phyloP scores from a whole-genome alignment of 2,797 vertebrate genomes.

The Paratrypauchen microcephalus region DNA sequence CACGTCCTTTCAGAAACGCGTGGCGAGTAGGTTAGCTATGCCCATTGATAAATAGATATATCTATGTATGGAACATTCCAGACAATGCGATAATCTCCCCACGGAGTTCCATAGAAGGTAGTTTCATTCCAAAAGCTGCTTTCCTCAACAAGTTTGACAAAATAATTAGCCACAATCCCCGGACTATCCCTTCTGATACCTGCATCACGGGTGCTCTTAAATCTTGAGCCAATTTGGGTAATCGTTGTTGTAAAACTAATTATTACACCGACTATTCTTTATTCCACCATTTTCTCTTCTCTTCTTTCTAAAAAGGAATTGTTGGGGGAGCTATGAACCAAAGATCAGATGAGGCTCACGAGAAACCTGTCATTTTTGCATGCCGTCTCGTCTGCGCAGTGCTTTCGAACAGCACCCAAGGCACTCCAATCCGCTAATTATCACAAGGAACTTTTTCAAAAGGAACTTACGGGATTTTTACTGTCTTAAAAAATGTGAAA shows the following conservation, averaged over 20 bases:
- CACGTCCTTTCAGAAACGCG: no score
- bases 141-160: conserved; percentile 1
- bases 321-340: conserved; percentile 24
- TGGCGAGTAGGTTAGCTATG: no score
- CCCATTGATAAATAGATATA: no score
- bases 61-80: not conserved
- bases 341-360: conserved; percentile 39
- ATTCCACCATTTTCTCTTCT: not conserved
- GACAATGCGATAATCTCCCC: not conserved
- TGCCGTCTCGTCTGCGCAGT: conserved; percentile 31
- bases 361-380: conserved; percentile 55
- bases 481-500: no score
- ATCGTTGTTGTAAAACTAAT: conserved; percentile 8
- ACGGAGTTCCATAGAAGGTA: not conserved
- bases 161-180: not conserved
- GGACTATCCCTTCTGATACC: not conserved
- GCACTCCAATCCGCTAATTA: conserved; percentile 54
- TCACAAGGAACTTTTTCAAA: conserved; percentile 53
- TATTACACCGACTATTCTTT: conserved; percentile 1
- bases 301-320: conserved; percentile 29
- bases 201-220: not conserved
- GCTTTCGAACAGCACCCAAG: conserved; percentile 60
- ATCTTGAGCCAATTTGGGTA: not conserved
- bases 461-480: no score
- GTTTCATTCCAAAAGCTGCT: not conserved